phyloP scores from a whole-genome alignment of 2,888 invertebrate species.

The Cenopis cana region DNA sequence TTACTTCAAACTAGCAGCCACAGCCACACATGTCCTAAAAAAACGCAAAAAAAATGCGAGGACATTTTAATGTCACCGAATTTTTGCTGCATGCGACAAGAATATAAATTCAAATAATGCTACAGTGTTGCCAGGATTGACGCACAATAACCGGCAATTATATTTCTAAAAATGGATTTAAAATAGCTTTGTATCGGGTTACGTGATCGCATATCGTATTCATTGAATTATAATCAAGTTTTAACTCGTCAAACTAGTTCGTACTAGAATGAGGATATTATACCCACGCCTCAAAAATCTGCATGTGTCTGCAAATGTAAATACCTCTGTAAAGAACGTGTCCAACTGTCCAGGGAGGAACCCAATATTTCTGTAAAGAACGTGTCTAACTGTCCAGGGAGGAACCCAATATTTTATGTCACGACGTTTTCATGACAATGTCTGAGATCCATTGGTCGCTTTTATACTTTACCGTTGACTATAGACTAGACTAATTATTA shows the following conservation, averaged over 20 bases:
- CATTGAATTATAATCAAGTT: slow-evolving; percentile 15
- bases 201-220: slow-evolving; percentile 11
- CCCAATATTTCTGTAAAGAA: too few relatives aligned
- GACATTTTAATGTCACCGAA: background rate
- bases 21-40: too few relatives aligned
- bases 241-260: slow-evolving; percentile 16
- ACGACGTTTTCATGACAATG: too few relatives aligned
- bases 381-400: too few relatives aligned
- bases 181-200: background rate
- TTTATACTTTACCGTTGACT: too few relatives aligned
- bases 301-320: too few relatives aligned
- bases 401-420: too few relatives aligned
- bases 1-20: too few relatives aligned
- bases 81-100: background rate
- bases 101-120: background rate
- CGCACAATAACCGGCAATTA: background rate
- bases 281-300: slow-evolving; percentile 2
- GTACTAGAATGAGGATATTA: slow-evolving; percentile 14
- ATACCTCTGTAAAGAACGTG: too few relatives aligned
- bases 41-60: background rate
- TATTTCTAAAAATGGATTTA: background rate
- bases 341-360: too few relatives aligned
- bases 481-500: too few relatives aligned
- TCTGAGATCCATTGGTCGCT: too few relatives aligned
- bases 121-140: background rate